Evolutionary conservation across 1,140 invertebrate species (phyloP).

Genomic region (Oppia nitens): DNA sequence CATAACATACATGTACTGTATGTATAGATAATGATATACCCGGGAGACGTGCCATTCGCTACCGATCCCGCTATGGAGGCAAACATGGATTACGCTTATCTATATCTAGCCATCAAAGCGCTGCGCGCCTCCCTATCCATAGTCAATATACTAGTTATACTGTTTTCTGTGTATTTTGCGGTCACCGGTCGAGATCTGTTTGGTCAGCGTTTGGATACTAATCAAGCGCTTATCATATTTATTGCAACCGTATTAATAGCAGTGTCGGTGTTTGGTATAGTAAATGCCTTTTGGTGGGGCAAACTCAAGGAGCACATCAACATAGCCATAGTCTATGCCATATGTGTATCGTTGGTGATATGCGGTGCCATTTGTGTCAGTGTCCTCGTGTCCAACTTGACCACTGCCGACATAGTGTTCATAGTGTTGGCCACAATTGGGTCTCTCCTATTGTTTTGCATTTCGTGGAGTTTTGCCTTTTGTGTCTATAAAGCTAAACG

Average conservation of each 20-base stretch:
- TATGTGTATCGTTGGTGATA: not conserved
- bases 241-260: not conserved
- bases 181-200: not conserved
- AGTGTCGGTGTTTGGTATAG: not conserved
- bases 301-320: not conserved
- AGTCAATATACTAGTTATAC: not conserved
- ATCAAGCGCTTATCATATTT: not conserved
- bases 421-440: not conserved
- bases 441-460: not conserved
- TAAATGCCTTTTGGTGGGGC: not conserved
- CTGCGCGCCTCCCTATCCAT: not conserved
- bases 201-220: not conserved
- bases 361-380: not conserved
- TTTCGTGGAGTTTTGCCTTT: not conserved
- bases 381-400: not conserved
- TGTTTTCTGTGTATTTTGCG: not conserved
- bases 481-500: not conserved
- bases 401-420: not conserved
- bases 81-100: not conserved
- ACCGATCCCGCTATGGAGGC: not conserved
- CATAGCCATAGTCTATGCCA: not conserved
- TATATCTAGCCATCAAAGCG: not conserved
- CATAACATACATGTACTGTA: too few species aligned
- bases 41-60: not conserved
- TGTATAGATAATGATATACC: not conserved